Conservation (phyloP, 2,113 vertebrate genomes). For the Cyphomyrus plagiostoma region DNA sequence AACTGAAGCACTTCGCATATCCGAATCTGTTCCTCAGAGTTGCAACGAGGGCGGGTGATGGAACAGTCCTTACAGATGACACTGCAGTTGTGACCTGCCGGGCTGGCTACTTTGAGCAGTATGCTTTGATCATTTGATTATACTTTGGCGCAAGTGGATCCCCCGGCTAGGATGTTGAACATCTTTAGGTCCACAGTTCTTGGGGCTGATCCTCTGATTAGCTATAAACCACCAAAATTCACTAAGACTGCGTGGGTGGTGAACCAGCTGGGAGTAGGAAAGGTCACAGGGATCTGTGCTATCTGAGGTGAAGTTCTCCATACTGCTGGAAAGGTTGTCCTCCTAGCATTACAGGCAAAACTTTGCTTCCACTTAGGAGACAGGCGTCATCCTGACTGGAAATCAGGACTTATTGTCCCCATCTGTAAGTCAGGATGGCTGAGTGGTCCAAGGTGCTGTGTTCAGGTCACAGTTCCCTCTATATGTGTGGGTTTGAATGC, state of each 20-base stretch:
- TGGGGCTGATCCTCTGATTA: neutral
- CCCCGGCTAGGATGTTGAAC: neutral
- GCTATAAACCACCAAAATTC: neutral
- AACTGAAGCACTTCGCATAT: neutral
- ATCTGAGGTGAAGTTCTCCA: neutral
- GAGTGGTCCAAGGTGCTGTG: slow-evolving; percentile 57
- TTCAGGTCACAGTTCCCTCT: slow-evolving; percentile 62
- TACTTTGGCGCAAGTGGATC: neutral
- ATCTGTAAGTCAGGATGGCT: slow-evolving; percentile 47
- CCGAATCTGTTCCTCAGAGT: neutral
- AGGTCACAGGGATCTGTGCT: neutral
- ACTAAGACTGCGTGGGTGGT: neutral
- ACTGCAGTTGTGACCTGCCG: neutral
- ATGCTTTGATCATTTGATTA: too few relatives aligned
- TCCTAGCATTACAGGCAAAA: too few relatives aligned
- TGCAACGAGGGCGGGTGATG: neutral
- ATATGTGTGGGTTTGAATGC: slow-evolving; percentile 12
- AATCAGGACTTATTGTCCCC: too few relatives aligned
- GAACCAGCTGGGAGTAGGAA: neutral
- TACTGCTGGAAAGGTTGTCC: too few relatives aligned
- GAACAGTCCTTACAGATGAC: neutral
- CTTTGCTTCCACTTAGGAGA: too few relatives aligned
- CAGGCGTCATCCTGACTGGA: too few relatives aligned
- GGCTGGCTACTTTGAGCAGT: neutral
- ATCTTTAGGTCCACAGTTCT: neutral